These are phyloP conservation scores for Garra rufa DNA, from an alignment of 2,113 vertebrate species.

Conservation along the genomic window DNA sequence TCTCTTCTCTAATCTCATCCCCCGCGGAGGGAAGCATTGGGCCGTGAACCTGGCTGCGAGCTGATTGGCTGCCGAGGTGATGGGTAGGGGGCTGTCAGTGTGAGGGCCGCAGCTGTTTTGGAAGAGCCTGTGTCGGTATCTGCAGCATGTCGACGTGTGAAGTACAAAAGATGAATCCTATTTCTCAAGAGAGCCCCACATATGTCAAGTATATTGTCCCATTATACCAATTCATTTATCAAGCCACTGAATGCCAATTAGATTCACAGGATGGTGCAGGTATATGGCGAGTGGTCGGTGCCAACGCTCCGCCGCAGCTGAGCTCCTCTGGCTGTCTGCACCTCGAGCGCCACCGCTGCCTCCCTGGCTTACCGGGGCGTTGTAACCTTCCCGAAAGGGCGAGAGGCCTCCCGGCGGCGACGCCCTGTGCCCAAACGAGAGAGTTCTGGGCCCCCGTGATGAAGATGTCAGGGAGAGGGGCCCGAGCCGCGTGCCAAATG, in stretches of 20 bases:
- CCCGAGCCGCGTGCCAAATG: slow-evolving; percentile 81
- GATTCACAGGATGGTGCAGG: slow-evolving; percentile 91
- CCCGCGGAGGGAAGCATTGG: slow-evolving; percentile 46
- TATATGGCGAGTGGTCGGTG: slow-evolving; percentile 84
- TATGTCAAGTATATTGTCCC: slow-evolving; percentile 95
- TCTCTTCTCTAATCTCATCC: slow-evolving; percentile 44
- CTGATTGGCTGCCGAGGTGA: slow-evolving; percentile 72
- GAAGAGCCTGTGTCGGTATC: slow-evolving; percentile 85
- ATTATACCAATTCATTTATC: slow-evolving; percentile 95
- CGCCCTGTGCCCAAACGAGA: slow-evolving; percentile 1
- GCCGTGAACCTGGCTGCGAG: slow-evolving; percentile 57
- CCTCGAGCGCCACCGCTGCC: background rate
- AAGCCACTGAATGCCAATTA: slow-evolving; percentile 92
- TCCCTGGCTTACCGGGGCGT: slow-evolving; percentile 52
- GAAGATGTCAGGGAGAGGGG: slow-evolving; percentile 83
- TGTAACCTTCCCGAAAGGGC: slow-evolving; percentile 80
- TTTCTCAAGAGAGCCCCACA: slow-evolving; percentile 89
- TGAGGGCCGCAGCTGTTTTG: slow-evolving; percentile 74
- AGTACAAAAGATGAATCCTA: slow-evolving; percentile 86
- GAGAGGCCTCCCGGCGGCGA: slow-evolving; percentile 45
- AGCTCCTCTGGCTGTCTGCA: slow-evolving; percentile 80
- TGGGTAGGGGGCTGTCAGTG: slow-evolving; percentile 67
- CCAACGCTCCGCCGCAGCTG: slow-evolving; percentile 87
- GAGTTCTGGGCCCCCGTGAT: slow-evolving; percentile 75
- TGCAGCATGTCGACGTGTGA: slow-evolving; percentile 85